Percentiles rank a stretch among this genome's conserved stretches.
These are phyloP conservation scores for Leptonema lineaticorne DNA, from an alignment of 1,140 invertebrate species.

Conservation along the genomic window DNA sequence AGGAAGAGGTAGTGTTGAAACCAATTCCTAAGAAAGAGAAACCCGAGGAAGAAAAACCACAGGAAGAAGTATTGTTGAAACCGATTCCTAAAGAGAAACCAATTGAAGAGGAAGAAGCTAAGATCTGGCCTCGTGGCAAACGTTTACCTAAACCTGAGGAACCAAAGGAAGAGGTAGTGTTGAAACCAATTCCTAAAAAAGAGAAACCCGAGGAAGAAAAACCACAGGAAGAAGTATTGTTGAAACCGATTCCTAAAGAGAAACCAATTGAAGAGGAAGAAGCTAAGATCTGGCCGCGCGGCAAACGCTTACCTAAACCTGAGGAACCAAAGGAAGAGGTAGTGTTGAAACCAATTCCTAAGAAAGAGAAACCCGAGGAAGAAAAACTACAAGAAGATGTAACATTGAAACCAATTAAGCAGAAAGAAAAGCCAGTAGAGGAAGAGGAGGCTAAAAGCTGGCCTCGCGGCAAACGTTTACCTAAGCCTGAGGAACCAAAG, in stretches of 20 bases:
- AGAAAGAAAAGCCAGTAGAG: constrained; percentile 44
- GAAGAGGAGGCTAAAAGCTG: constrained; percentile 44
- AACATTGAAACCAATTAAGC: constrained; percentile 48
- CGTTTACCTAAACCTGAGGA: constrained; percentile 47
- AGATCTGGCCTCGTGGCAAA: constrained; percentile 50
- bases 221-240: constrained; percentile 49
- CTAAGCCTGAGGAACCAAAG: constrained; percentile 45
- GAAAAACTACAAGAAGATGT: constrained; percentile 48
- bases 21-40: constrained; percentile 44
- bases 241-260: constrained; percentile 46
- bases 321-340: constrained; percentile 47
- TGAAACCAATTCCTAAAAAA: constrained; percentile 50
- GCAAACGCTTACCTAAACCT: constrained; percentile 47
- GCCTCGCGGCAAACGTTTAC: constrained; percentile 49
- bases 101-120: constrained; percentile 44
- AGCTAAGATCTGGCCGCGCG: constrained; percentile 51
- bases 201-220: constrained; percentile 43
- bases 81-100: constrained; percentile 45
- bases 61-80: constrained; percentile 50
- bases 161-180: constrained; percentile 49
- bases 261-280: constrained; percentile 47
- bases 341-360: constrained; percentile 47
- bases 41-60: constrained; percentile 45
- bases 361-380: constrained; percentile 44
- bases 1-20: constrained; percentile 47